Evolutionary conservation across 1,140 invertebrate species (phyloP), one percentile per base, ranked within the genome.

Genomic region (Phenacoccus solenopsis): DNA sequence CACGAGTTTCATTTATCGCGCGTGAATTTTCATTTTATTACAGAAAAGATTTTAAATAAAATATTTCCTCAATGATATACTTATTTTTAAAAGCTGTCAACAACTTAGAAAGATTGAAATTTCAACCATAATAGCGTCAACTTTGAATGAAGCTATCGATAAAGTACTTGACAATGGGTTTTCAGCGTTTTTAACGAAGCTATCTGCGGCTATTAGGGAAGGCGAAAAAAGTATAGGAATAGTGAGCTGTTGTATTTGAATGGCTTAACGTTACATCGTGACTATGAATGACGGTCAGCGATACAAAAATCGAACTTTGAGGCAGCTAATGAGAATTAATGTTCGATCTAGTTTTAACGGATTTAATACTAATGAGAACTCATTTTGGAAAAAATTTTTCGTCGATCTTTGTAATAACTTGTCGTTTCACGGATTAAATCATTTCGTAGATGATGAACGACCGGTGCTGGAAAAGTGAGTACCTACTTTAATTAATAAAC

Each of bases 341-440:
- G 13, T 49, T 49, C 38, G 16, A 9, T 49, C 38, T 49, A 49
- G 16, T 16, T n/a, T 49, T n/a, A 49, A 16, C 5, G 2, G 38
- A 49, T 5, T 5, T 49, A 49, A 49, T n/a, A n/a, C n/a, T n/a
- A n/a, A 49, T 16, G 38, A n/a, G 3, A 16, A 30, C 25, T 0
- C 28, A 5, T 24, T 70, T 13, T 72, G 71, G 69, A 72, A 70
- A 1, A 59, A 73, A 20, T 49, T 70, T 64, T 28, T 70, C 30
- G 10, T 28, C 2, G 70, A 70, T 57, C 20, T 71, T 4, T 74
- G 69, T 57, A 35, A 70, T 16, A 68, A 72, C n/a, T 69, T 70
- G 70, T 72, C 70, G 1, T 56, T 72, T 7, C 73, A 74, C 28
- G 71, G 72, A 1, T 56, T 73, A 1, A 59, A 59, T 20, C 72